Percentiles rank a stretch among this genome's conserved stretches.
Evolutionary conservation across 1,140 invertebrate species (phyloP).

Genomic region (Zaprionus ornatus): DNA sequence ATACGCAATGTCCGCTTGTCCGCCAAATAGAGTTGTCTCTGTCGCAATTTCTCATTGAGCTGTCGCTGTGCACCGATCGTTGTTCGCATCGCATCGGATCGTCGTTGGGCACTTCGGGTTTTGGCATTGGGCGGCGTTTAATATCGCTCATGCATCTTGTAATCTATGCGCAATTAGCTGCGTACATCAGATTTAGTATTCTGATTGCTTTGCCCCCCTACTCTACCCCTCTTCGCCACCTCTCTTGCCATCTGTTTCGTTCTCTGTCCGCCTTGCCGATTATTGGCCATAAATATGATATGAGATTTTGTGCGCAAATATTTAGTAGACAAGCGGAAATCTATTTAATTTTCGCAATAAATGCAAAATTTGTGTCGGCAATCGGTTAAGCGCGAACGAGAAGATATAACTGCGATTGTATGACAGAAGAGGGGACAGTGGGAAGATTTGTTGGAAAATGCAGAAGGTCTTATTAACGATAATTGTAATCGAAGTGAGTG

Average conservation of each 20-base stretch:
- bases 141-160: constrained; percentile 78
- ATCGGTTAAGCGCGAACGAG: constrained; percentile 11
- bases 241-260: constrained; percentile 6
- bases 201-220: constrained; percentile 68
- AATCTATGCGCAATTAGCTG: constrained; percentile 81
- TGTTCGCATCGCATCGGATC: not conserved
- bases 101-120: not conserved
- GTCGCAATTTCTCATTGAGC: constrained; percentile 77
- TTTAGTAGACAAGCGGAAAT: constrained; percentile 57
- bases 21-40: constrained; percentile 78
- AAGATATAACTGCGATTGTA: not conserved
- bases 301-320: constrained; percentile 44
- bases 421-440: not conserved
- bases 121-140: constrained; percentile 64
- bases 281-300: constrained; percentile 68
- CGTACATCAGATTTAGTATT: constrained; percentile 79
- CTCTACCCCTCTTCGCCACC: constrained; percentile 3
- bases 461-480: not conserved
- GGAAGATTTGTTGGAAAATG: not conserved
- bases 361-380: constrained; percentile 42
- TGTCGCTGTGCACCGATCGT: constrained; percentile 50
- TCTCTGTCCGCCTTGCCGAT: constrained; percentile 1
- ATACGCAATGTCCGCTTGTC: constrained; percentile 8
- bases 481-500: not conserved
- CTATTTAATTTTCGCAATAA: constrained; percentile 52